A percentile compares a stretch with the other conserved stretches of the same genome.
These are phyloP conservation scores for Drepanosiphum platanoidis DNA, from an alignment of 2,888 invertebrate species.

Conservation along the genomic window DNA sequence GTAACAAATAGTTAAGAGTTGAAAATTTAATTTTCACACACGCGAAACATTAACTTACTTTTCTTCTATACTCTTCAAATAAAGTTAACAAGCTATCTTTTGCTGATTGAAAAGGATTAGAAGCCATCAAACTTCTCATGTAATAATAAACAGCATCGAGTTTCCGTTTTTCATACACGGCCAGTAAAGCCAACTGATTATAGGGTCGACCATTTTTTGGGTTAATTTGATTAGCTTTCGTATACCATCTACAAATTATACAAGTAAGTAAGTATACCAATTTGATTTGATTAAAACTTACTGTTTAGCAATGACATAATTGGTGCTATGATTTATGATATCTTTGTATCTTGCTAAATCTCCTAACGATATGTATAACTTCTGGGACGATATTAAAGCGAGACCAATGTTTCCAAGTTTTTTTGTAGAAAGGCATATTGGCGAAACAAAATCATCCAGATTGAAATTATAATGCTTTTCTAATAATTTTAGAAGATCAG, in stretches of 20 bases:
- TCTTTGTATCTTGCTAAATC: constrained; percentile 92
- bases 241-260: constrained; percentile 78
- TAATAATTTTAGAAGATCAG: constrained; percentile 77
- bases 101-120: constrained; percentile 93
- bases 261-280: not conserved
- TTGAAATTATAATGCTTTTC: constrained; percentile 81
- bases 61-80: constrained; percentile 93
- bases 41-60: constrained; percentile 70
- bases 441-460: constrained; percentile 69
- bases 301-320: constrained; percentile 82
- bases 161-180: constrained; percentile 88
- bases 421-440: constrained; percentile 64
- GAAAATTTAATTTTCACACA: not conserved
- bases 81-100: constrained; percentile 86
- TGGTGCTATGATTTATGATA: constrained; percentile 81
- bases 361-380: constrained; percentile 87
- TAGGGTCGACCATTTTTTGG: constrained; percentile 96
- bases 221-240: constrained; percentile 91
- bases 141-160: constrained; percentile 97
- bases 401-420: constrained; percentile 75
- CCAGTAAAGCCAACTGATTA: constrained; percentile 91
- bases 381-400: constrained; percentile 86
- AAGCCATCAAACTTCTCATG: constrained; percentile 93
- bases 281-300: constrained; percentile 67
- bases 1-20: constrained; percentile 63